phyloP scores from a whole-genome alignment of 1,140 invertebrate species.

The Eupeodes corollae region DNA sequence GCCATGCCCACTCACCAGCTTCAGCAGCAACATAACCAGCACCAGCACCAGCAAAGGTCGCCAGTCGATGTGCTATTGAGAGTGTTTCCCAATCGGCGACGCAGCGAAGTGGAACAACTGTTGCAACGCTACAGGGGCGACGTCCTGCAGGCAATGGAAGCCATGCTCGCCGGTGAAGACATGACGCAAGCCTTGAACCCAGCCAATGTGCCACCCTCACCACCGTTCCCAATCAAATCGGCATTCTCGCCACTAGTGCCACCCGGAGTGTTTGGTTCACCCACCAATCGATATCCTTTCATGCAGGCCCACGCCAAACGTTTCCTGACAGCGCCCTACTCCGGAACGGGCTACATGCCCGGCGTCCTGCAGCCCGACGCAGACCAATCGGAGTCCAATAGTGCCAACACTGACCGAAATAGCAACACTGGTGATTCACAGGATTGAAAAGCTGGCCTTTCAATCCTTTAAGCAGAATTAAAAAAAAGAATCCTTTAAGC shows the following conservation, averaged over 20 bases:
- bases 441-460: slow-evolving; percentile 16
- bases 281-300: slow-evolving; percentile 36
- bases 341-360: slow-evolving; percentile 66
- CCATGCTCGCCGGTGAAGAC: slow-evolving; percentile 58
- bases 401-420: slow-evolving; percentile 16
- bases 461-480: too few relatives aligned
- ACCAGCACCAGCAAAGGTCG: slow-evolving; percentile 43
- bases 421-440: slow-evolving; percentile 20
- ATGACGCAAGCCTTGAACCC: slow-evolving; percentile 24
- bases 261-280: slow-evolving; percentile 40
- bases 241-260: slow-evolving; percentile 60
- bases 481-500: too few relatives aligned
- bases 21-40: slow-evolving; percentile 6
- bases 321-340: slow-evolving; percentile 66
- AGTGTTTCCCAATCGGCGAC: slow-evolving; percentile 75
- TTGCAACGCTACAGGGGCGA: slow-evolving; percentile 70
- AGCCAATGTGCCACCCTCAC: slow-evolving; percentile 31
- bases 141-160: slow-evolving; percentile 81
- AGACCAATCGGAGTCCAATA: slow-evolving; percentile 33
- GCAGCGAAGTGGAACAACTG: slow-evolving; percentile 71
- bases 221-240: slow-evolving; percentile 47
- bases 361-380: slow-evolving; percentile 58
- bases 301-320: slow-evolving; percentile 47
- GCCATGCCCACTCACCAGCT: slow-evolving; percentile 17
- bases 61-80: slow-evolving; percentile 62